Base-by-base conservation (phyloP, 2,797 vertebrate genomes). In the Hoplostethus atlanticus region DNA sequence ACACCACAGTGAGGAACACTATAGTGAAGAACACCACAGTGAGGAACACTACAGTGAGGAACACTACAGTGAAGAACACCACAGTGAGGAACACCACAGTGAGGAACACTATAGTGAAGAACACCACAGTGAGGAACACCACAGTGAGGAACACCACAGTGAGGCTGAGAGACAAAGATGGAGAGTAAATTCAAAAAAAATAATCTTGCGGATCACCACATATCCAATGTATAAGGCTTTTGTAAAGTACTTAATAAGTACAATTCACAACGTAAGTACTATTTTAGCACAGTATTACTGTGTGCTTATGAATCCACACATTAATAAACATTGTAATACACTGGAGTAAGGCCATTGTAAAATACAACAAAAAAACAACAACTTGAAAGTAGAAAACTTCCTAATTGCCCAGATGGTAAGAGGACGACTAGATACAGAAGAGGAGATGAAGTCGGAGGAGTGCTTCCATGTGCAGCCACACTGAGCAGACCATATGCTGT, bases 391-490 rank as follows among this genome's bases (percentile, higher is more conserved):
- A 56, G 57, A 53, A 78, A 89, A 90, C 84, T 90, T 90, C 70
- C 65, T 85, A 87, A 87, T 83, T 82, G 77, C 67, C 83, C 90
- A 93, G 87, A 93, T 93, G 88, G 88, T 73, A 51, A 65, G 73
- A 88, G 81, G 89, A 89, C 87, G 83, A 87, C 68, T 81, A 11
- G 77, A 59, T 84, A 76, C 70, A 56, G 36, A 69, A 67, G 66
- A 86, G 79, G 64, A 84, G 85, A 89, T 86, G 76, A 85, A 86
- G 88, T 74, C 38, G 62, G 64, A 78, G 81, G 64, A 86, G 75
- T 64, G 87, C 79, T 66, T 73, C 77, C 79, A 60, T 87, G 90
- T 78, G 89, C 82, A 87, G 67, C 83, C 76, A 61, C 76, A 83
- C 44, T 55, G 80, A 83, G 50, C 58, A 47, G 71, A 84, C 82